Evolutionary conservation across 2,113 vertebrate species (phyloP), one percentile per base, ranked within the genome.

Genomic region (Pongo abelii): DNA sequence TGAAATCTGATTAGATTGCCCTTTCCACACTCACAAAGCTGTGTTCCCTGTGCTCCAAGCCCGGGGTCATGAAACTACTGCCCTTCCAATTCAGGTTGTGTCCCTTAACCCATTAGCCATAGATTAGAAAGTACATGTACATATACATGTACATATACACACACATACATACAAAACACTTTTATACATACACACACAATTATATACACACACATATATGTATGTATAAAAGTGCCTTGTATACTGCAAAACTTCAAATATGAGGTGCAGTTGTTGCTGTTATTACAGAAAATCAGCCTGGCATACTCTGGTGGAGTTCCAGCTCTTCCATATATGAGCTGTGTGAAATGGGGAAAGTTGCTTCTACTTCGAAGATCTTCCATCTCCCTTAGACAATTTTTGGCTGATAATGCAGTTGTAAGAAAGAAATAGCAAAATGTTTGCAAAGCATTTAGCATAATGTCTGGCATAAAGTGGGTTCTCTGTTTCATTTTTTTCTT

Each of bases 21-120:
- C n/a, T 57, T 23, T 43, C 2, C 12, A 17, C 30, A 18, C 8
- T 81, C 74, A 74, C 5, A 55, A n/a, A 16, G 23, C 16, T n/a
- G 0, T 10, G 8, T 14, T 1, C 2, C 6, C 67, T 27, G 10
- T 23, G 77, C 3, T 67, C 40, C 8, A 8, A 59, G 50, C 22
- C 61, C 14, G 6, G 46, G 16, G 46, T 22, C 17, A 32, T 30
- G 8, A 40, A 32, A 5, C n/a, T 25, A 2, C 40, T 8, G 10
- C 30, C 59, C 43, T 78, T 78, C 46, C 52, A 80, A 13, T 23
- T 80, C 52, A 64, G 64, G 38, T 11, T 12, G 6, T 6, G 10
- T 40, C 8, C 38, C 30, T 59, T 30, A 35, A 48, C 38, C 35
- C 57, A 23, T 23, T 25, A 27, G 23, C n/a, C 75, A 32, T 5